Conservation (phyloP, 2,888 invertebrate species). For the Philopedon plagiatum region DNA sequence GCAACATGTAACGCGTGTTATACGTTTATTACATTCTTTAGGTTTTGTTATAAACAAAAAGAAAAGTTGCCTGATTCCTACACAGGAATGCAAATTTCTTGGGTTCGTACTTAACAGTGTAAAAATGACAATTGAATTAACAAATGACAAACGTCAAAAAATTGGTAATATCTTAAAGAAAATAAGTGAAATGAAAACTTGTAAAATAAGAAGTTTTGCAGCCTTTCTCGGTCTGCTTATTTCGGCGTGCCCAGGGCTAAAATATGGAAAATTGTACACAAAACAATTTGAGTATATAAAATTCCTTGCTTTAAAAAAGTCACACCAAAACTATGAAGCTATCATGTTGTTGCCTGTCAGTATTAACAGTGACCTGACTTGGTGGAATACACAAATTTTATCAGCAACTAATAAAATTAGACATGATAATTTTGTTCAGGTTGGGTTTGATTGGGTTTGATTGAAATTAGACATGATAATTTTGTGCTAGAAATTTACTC, state of each 20-base stretch:
- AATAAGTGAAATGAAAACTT: no score
- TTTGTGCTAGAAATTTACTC: background rate
- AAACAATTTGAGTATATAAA: slow-evolving; percentile 6
- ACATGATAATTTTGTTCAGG: no score
- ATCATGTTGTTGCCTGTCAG: background rate
- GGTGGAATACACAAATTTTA: slow-evolving; percentile 2
- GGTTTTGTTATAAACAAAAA: background rate
- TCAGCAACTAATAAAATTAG: background rate
- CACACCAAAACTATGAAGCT: background rate
- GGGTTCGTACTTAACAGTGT: background rate
- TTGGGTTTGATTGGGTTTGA: no score
- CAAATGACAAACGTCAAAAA: background rate
- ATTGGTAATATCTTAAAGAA: background rate
- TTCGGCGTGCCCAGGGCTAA: slow-evolving; percentile 9
- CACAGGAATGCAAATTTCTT: background rate
- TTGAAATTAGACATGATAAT: no score
- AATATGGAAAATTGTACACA: slow-evolving; percentile 14
- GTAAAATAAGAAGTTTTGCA: slow-evolving; percentile 4
- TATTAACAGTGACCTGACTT: background rate
- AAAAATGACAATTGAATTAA: background rate
- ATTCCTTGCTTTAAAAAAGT: slow-evolving; percentile 9
- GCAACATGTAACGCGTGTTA: background rate
- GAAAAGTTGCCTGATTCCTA: background rate
- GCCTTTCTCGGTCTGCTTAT: background rate
- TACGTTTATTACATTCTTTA: background rate